These are phyloP conservation scores for Mobula hypostoma DNA, from an alignment of 2,113 vertebrate genomes.

Conservation along the genomic window DNA sequence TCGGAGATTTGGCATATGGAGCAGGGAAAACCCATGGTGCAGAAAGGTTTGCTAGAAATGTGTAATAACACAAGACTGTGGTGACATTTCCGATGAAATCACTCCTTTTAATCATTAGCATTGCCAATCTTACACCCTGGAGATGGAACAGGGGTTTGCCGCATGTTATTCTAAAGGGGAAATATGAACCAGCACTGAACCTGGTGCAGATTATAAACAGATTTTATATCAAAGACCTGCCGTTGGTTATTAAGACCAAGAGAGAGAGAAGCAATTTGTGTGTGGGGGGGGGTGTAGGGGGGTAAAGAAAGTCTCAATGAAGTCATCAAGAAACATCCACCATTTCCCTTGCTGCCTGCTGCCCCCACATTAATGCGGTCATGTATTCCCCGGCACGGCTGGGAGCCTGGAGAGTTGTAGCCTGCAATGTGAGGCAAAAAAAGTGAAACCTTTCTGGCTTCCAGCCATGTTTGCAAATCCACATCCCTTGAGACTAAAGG, in stretches of 20 bases:
- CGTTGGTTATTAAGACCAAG: not conserved
- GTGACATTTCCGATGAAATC: constrained; percentile 16
- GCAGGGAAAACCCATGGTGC: no score
- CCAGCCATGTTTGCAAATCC: not conserved
- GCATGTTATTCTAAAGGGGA: not conserved
- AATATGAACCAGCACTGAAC: not conserved
- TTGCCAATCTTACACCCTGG: no score
- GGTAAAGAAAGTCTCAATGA: not conserved
- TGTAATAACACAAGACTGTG: not conserved
- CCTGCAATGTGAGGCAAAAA: not conserved
- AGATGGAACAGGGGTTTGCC: not conserved
- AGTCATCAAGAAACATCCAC: not conserved
- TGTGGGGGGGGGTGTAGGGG: no score
- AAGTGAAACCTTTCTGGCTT: not conserved
- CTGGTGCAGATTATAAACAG: constrained; percentile 16
- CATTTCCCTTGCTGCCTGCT: not conserved
- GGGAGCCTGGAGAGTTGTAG: not conserved
- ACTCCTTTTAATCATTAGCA: not conserved
- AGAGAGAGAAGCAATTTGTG: not conserved
- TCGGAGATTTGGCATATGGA: not conserved
- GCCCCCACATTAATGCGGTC: not conserved
- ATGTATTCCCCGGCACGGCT: not conserved
- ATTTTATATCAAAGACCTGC: not conserved
- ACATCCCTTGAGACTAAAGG: not conserved
- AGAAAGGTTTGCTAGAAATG: not conserved